phyloP scores from a whole-genome alignment of 2,888 invertebrate species.

The Parnassius apollo region DNA sequence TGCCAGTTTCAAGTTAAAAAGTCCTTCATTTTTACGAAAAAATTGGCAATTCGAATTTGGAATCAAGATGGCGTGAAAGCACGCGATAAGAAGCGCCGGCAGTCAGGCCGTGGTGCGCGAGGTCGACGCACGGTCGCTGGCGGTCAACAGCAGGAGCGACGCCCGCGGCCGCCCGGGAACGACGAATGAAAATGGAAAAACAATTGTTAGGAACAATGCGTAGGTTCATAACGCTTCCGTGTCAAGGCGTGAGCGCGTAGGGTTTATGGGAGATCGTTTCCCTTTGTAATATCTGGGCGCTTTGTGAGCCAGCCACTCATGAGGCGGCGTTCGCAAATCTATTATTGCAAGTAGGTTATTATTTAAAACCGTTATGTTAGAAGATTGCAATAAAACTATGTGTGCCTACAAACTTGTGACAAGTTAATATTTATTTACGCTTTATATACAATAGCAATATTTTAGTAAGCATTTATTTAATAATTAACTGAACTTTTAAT shows the following conservation, averaged over 20 bases:
- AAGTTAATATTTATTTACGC: no score
- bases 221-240: constrained; percentile 46
- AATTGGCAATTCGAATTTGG: constrained; percentile 35
- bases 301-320: neutral
- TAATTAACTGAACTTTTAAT: no score
- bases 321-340: neutral
- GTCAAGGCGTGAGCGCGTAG: constrained; percentile 28
- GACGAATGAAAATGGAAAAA: constrained; percentile 59
- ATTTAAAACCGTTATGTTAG: neutral
- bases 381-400: no score
- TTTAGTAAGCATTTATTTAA: no score
- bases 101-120: constrained; percentile 44
- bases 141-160: constrained; percentile 48
- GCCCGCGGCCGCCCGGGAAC: constrained; percentile 46
- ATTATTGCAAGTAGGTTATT: neutral
- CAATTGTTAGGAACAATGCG: constrained; percentile 62
- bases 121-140: constrained; percentile 62
- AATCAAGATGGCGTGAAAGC: constrained; percentile 43
- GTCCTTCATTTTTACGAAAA: constrained; percentile 9
- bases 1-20: no score
- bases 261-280: constrained; percentile 24
- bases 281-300: constrained; percentile 20
- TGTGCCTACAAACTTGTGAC: no score
- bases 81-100: constrained; percentile 37
- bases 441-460: no score